Conservation (phyloP, 2,888 invertebrate genomes). For the Amiota minor region DNA sequence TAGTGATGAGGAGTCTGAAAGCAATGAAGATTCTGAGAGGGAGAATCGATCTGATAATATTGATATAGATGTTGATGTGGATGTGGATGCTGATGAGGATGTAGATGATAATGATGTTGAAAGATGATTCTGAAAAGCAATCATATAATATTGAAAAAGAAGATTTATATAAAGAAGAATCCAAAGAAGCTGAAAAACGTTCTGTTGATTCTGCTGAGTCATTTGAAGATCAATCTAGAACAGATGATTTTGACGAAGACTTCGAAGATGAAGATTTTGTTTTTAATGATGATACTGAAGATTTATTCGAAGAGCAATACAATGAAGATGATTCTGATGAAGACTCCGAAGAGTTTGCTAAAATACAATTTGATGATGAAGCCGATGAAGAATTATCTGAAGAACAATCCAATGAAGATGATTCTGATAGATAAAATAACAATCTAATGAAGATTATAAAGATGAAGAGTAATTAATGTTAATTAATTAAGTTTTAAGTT, state of each 20-base stretch:
- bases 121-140: conserved; percentile 2
- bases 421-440: background rate
- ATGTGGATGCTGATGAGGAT: background rate
- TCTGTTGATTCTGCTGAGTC: too few relatives aligned
- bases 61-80: conserved; percentile 10
- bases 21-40: conserved; percentile 6
- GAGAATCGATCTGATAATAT: background rate
- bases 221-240: background rate
- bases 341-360: background rate
- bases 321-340: conserved; percentile 13
- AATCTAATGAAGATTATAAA: background rate
- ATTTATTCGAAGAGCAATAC: background rate
- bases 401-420: background rate
- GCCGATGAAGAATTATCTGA: background rate
- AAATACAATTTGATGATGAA: too few relatives aligned
- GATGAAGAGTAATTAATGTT: too few relatives aligned
- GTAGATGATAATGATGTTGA: background rate
- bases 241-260: background rate
- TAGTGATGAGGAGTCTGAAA: background rate
- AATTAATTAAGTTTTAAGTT: too few relatives aligned
- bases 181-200: background rate
- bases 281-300: background rate
- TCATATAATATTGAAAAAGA: too few relatives aligned
- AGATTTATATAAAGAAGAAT: background rate
- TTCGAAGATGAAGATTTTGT: background rate